Base-by-base conservation (phyloP, 2,113 vertebrate genomes). In the Canis aureus region DNA sequence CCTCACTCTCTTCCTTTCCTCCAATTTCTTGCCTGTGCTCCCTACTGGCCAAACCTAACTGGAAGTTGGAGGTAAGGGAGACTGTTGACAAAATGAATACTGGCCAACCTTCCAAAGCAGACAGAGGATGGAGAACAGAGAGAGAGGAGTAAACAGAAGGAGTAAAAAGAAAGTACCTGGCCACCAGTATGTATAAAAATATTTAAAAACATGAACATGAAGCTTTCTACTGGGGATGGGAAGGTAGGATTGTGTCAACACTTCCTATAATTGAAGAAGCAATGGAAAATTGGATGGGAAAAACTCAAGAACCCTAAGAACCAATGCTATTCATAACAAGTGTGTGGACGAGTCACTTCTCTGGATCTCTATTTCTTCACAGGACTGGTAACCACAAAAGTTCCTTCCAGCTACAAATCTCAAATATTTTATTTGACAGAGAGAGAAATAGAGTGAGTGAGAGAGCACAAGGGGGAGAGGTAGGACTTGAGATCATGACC, bases 11-110 rank as follows among this genome's bases (percentile, higher is more conserved):
- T 20, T 22, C 23, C 38, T 60, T 13, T 12, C 55, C 38, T 81
- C 62, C 49, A 59, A 16, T 51, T 80, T 69, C 83, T 82, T n/a
- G 5, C 43, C 67, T 17, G 3, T 60, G 27, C 60, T 62, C 51
- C 73, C 38, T n/a, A 15, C 3, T 69, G n/a, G 78, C 82, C 94
- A 88, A 94, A 57, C 22, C 43, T 15, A 78, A 20, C 1, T 57
- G 32, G 64, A 95, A 71, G n/a, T 35, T n/a, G 8, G 2, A 64
- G 38, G 11, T 59, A 5, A 4, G 35, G 11, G 19, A 35, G 12
- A 32, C 38, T 22, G 2, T 6, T 64, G 59, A 57, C 2, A 19
- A 3, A 22, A 35, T 2, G 25, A 49, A 20, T 0, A 67, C 0
- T 51, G 57, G 69, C 22, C 38, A 8, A 10, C 57, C 7, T 86